Evolutionary conservation across 2,113 vertebrate genomes (phyloP), one percentile per base, ranked within the genome.

Genomic region (Trogon melanurus): DNA sequence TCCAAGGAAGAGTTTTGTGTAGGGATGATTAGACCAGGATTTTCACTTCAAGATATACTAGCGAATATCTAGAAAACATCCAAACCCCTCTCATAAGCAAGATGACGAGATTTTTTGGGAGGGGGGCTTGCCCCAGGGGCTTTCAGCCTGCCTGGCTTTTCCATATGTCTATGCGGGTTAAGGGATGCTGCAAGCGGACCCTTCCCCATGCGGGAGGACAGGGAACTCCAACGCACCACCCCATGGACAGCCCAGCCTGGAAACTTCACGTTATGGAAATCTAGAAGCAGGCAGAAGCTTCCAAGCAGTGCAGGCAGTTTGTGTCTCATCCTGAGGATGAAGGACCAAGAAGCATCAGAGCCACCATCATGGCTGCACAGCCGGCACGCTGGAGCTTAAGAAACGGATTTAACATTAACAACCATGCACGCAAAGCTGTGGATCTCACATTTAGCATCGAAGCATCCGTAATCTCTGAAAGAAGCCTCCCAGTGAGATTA

Each of bases 171-270:
- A 12, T 1, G 30, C 34, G 51, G 27, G 76, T 23, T 47, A 23
- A n/a, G 0, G 9, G 60, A 45, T 45, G 17, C 41, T 51, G 11
- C 10, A 41, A 22, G 38, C 0, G 12, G 51, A 50, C 10, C 10
- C 15, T 4, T 69, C 30, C 18, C n/a, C 58, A 27, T 0, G 5
- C 51, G 32, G 72, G n/a, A 65, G 45, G 32, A 65, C 58, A 11
- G 8, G 8, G 16, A 41, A 32, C 58, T 78, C n/a, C 70, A 56
- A 3, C 2, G 1, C 36, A 8, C 13, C 3, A 6, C 44, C 30
- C 48, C 12, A 5, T 2, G 34, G 69, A 27, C 29, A 62, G 27
- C 27, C 56, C 18, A 44, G 71, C 27, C 17, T 10, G 32, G 53
- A 72, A 79, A 79, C 47, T 27, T 32, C n/a, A 8, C 0, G 3